Evolutionary conservation across 2,113 vertebrate species (phyloP).

Genomic region (Phaetusa simplex): DNA sequence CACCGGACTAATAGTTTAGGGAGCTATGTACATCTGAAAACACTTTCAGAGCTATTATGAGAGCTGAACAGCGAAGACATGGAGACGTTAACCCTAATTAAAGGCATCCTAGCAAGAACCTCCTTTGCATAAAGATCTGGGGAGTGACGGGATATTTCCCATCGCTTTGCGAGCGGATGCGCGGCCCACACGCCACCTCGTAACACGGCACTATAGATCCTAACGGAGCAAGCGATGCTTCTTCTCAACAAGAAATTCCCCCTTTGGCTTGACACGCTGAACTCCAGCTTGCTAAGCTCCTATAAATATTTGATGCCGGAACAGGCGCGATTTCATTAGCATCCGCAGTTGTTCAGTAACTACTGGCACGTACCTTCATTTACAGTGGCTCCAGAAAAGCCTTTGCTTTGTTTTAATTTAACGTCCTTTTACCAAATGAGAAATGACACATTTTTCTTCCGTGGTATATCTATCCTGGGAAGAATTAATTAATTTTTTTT

Average conservation of each 20-base stretch:
- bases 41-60: background rate
- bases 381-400: background rate
- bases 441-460: background rate
- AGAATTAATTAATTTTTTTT: background rate
- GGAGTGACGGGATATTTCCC: background rate
- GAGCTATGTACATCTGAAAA: background rate
- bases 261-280: background rate
- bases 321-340: background rate
- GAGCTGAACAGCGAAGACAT: background rate
- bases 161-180: fast-evolving
- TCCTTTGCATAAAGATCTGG: fast-evolving
- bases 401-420: background rate
- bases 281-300: background rate
- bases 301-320: background rate
- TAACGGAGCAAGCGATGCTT: fast-evolving
- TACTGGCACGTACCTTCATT: background rate
- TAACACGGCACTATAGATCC: background rate
- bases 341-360: background rate
- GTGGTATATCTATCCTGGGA: background rate
- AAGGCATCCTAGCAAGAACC: background rate
- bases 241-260: background rate
- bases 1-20: background rate
- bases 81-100: background rate
- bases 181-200: background rate
- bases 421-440: background rate